Evolutionary conservation across 1,140 invertebrate species (phyloP), one percentile per base, ranked within the genome.

Genomic region (Anastatus disparis): DNA sequence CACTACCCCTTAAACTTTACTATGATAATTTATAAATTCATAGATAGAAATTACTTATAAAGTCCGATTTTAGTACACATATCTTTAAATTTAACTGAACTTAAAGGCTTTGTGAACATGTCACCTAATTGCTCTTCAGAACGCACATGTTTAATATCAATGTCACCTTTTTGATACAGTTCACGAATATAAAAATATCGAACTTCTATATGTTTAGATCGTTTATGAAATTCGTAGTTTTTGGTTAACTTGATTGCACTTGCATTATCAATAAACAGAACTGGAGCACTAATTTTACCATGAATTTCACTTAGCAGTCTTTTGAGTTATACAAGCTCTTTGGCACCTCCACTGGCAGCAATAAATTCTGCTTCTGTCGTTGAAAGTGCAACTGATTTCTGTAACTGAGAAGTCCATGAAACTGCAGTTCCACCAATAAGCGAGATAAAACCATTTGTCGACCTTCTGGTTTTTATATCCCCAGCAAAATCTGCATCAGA

Each of bases 331-430:
- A 81, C 62, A 50, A 77, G 61, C 44, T 77, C 78, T 74, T 77
- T 70, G 29, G 73, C 71, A 67, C 72, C 73, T 44, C 72, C 20
- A 13, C 74, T 71, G 12, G 74, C 70, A 40, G 83, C 79, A 15
- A 84, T 70, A 70, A 83, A 86, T 50, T 87, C 84, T 0, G 83
- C 78, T 73, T 86, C 82, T n/a, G 76, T 76, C 9, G 81, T 83
- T 22, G 78, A 85, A 9, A 83, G 22, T 24, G 82, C 76, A 12
- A 82, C 76, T 65, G 70, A 74, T n/a, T 10, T 56, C 74, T 85
- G 82, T 69, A 29, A 6, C 15, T 53, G 24, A n/a, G 7, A 29
- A 3, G 2, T 29, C 24, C 52, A 53, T 27, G 26, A 53, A 22
- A 66, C n/a, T 2, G 63, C 22, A 2, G 15, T 24, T 15, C 50